These are phyloP conservation scores for Epirrhoe alternata DNA, from an alignment of 2,888 invertebrate genomes.

Conservation along the genomic window DNA sequence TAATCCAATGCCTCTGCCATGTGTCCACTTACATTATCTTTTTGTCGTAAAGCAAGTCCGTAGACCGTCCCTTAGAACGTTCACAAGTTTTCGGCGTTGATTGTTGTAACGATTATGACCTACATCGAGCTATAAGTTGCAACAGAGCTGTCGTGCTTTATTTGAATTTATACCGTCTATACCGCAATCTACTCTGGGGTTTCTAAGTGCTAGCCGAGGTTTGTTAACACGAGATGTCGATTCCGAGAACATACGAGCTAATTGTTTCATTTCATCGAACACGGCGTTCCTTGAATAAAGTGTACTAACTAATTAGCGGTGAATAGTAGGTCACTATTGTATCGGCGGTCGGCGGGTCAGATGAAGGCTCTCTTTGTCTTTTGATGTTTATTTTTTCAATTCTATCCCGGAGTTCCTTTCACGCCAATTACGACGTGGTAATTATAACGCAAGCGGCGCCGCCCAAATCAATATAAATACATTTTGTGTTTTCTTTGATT, in stretches of 20 bases:
- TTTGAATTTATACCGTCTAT: conserved; percentile 56
- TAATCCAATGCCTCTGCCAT: conserved; percentile 72
- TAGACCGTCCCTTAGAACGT: conserved; percentile 49
- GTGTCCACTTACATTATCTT: conserved; percentile 62
- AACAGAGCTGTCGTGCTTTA: conserved; percentile 59
- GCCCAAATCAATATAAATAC: conserved; percentile 52
- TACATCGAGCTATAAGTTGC: conserved; percentile 61
- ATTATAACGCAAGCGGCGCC: conserved; percentile 60
- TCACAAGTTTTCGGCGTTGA: conserved; percentile 67
- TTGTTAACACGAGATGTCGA: conserved; percentile 49
- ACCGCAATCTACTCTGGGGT: conserved; percentile 33
- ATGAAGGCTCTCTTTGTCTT: conserved; percentile 77
- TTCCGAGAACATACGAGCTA: conserved; percentile 52
- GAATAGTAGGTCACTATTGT: conserved; percentile 75
- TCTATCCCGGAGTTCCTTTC: conserved; percentile 59
- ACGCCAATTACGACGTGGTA: conserved; percentile 69
- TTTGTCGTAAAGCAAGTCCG: conserved; percentile 49
- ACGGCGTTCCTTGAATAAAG: conserved; percentile 68
- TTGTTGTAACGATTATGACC: conserved; percentile 76
- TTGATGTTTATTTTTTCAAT: conserved; percentile 75
- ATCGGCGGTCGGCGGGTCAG: conserved; percentile 57
- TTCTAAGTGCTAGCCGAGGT: conserved; percentile 38
- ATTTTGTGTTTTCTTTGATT: conserved; percentile 48
- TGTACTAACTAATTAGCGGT: conserved; percentile 76
- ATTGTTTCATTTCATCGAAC: conserved; percentile 66